Evolutionary conservation across 2,888 invertebrate genomes (phyloP).

Genomic region (Dynastes hyllus): DNA sequence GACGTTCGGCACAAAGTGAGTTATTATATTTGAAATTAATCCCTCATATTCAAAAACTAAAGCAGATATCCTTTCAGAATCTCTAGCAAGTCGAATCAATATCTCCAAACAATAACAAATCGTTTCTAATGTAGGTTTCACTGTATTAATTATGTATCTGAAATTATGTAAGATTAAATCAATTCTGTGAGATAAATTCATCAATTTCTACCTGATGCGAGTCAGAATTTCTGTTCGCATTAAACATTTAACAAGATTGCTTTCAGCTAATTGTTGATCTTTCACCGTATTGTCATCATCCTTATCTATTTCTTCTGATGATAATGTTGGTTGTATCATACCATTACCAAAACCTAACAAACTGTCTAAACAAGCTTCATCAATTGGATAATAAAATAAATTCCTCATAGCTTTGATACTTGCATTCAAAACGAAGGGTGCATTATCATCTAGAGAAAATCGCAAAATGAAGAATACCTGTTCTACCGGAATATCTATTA

Average conservation of each 20-base stretch:
- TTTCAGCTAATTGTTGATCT: slow-evolving; percentile 90
- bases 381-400: slow-evolving; percentile 83
- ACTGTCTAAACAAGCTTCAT: slow-evolving; percentile 85
- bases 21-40: slow-evolving; percentile 77
- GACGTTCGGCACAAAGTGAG: slow-evolving; percentile 75
- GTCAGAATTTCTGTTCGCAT: slow-evolving; percentile 84
- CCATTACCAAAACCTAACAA: slow-evolving; percentile 80
- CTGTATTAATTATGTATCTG: slow-evolving; percentile 83
- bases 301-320: slow-evolving; percentile 67
- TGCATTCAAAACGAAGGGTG: slow-evolving; percentile 82
- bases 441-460: slow-evolving; percentile 90
- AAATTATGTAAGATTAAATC: not conserved
- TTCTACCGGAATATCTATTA: slow-evolving; percentile 83
- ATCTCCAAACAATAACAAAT: slow-evolving; percentile 86
- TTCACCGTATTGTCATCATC: slow-evolving; percentile 80
- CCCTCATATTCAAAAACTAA: slow-evolving; percentile 78
- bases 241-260: slow-evolving; percentile 84
- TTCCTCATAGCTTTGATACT: slow-evolving; percentile 84
- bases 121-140: slow-evolving; percentile 81
- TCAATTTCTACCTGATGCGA: slow-evolving; percentile 75
- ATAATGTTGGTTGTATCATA: slow-evolving; percentile 76
- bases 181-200: not conserved
- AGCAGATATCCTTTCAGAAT: slow-evolving; percentile 80
- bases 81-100: slow-evolving; percentile 84
- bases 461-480: slow-evolving; percentile 87